Percentiles rank a stretch among this genome's conserved stretches.
Evolutionary conservation across 2,888 invertebrate species (phyloP).

Genomic region (Gisinianus flammeolus): DNA sequence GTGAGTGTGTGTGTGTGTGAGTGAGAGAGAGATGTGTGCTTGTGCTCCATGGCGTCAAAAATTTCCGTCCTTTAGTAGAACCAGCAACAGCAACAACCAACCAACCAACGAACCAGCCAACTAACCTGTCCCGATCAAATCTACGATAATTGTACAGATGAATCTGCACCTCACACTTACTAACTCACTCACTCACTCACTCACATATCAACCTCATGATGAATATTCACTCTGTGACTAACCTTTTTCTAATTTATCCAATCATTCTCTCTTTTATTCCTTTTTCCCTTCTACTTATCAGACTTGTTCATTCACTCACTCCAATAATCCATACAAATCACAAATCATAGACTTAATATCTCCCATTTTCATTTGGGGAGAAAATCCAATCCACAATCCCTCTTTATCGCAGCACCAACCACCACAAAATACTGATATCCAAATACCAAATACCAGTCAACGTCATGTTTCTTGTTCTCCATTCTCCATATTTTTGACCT

Average conservation of each 20-base stretch:
- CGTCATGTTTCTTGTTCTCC: too few relatives aligned
- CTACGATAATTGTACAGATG: conserved; percentile 11
- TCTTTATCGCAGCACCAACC: too few relatives aligned
- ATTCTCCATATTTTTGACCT: too few relatives aligned
- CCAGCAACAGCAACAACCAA: not conserved
- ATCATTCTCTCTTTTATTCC: not conserved
- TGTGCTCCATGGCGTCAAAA: conserved; percentile 13
- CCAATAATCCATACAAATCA: too few relatives aligned
- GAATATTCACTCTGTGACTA: conserved; percentile 1
- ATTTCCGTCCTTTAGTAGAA: not conserved
- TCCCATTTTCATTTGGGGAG: too few relatives aligned
- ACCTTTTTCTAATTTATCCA: conserved; percentile 16
- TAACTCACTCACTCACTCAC: not conserved
- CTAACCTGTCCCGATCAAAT: conserved; percentile 20
- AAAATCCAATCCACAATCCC: too few relatives aligned
- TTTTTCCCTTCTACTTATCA: not conserved
- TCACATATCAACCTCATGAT: not conserved
- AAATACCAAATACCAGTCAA: too few relatives aligned
- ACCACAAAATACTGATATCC: too few relatives aligned
- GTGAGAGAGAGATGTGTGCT: not conserved
- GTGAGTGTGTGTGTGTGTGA: not conserved
- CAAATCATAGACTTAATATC: too few relatives aligned
- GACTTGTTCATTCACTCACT: not conserved
- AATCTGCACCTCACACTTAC: conserved; percentile 16
- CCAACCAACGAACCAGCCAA: not conserved